Percentiles rank a stretch among this genome's conserved stretches.
These are phyloP conservation scores for Rhingia rostrata DNA, from an alignment of 2,888 invertebrate species.

Conservation along the genomic window DNA sequence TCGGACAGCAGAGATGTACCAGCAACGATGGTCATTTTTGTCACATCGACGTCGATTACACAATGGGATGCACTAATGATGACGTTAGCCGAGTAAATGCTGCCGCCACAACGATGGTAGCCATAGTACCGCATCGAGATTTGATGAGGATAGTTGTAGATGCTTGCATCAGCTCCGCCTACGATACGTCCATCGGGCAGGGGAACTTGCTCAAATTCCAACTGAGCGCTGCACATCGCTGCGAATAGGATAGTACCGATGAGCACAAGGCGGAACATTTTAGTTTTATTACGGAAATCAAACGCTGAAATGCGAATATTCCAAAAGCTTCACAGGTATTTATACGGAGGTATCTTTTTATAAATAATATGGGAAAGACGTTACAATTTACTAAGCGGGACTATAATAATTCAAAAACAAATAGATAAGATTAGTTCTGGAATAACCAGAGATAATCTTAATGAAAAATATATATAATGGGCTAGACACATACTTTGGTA, in stretches of 20 bases:
- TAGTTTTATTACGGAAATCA: not conserved
- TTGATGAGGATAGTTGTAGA: constrained; percentile 78
- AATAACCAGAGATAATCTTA: too few species aligned
- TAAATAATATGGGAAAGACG: too few species aligned
- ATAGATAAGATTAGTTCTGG: too few species aligned
- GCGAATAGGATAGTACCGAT: constrained; percentile 15
- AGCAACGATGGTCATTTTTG: constrained; percentile 76
- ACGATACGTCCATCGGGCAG: constrained; percentile 78
- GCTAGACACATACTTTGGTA: too few species aligned
- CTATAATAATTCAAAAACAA: too few species aligned
- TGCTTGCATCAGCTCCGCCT: constrained; percentile 76
- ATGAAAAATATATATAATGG: too few species aligned
- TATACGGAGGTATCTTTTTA: not conserved
- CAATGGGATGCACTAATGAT: constrained; percentile 79
- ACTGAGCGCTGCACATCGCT: constrained; percentile 26
- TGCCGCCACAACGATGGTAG: constrained; percentile 79
- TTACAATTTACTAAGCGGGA: too few species aligned
- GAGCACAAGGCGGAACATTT: constrained; percentile 44
- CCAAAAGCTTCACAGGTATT: not conserved
- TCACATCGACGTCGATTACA: constrained; percentile 64
- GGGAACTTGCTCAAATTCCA: constrained; percentile 32
- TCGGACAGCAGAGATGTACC: constrained; percentile 76
- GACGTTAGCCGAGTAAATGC: constrained; percentile 74
- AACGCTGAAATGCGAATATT: not conserved
- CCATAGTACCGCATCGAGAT: constrained; percentile 78